A percentile compares a stretch with the other conserved stretches of the same genome.
Evolutionary conservation across 2,888 invertebrate genomes (phyloP).

Genomic region (Ellobium chinense): DNA sequence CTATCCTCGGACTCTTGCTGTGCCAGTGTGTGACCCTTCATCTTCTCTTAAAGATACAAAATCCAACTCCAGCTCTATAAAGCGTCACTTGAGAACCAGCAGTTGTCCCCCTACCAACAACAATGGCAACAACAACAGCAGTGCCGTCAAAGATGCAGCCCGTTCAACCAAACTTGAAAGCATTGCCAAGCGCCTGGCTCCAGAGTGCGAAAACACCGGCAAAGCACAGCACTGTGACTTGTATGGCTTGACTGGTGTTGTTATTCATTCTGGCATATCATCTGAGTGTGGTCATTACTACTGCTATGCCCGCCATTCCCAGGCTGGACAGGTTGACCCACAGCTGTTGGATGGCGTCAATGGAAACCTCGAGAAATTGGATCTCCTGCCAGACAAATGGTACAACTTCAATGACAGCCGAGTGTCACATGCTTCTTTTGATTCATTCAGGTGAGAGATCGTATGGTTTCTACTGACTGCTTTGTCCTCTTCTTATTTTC

Average conservation of each 20-base stretch:
- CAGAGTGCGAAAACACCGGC: neutral
- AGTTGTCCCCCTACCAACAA: neutral
- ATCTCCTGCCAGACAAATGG: conserved; percentile 83
- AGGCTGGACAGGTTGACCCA: conserved; percentile 54
- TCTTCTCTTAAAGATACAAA: neutral
- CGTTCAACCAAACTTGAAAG: conserved; percentile 12
- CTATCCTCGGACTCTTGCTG: conserved; percentile 75
- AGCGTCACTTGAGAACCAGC: neutral
- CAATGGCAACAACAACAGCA: neutral
- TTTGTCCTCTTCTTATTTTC: neutral
- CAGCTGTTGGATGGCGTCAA: conserved; percentile 51
- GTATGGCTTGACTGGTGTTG: conserved; percentile 89
- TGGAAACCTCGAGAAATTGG: conserved; percentile 62
- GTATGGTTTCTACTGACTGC: neutral
- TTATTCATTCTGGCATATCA: conserved; percentile 90
- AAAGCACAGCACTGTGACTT: conserved; percentile 74
- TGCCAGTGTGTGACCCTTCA: conserved; percentile 59
- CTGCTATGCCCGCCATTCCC: conserved; percentile 83
- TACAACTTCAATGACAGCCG: conserved; percentile 89
- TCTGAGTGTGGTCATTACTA: conserved; percentile 94
- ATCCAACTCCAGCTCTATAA: neutral
- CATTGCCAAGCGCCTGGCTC: conserved; percentile 22
- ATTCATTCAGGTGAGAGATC: conserved; percentile 61
- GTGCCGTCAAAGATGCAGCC: neutral
- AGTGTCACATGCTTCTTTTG: conserved; percentile 81